Conservation (phyloP, 2,113 vertebrate genomes). For the Empidonax traillii region DNA sequence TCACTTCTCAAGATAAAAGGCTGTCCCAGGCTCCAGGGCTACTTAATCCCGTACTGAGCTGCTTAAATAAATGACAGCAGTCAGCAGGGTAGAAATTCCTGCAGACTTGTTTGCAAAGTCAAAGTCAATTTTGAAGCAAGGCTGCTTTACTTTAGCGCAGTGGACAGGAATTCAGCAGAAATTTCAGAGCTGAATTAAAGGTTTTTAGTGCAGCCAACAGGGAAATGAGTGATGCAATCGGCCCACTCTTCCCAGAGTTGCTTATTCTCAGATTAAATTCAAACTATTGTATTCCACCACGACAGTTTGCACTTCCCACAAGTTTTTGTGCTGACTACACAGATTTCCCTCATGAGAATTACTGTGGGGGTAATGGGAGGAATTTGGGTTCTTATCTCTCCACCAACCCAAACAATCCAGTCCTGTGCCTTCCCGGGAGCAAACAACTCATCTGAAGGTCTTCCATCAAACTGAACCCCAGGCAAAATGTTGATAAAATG, state of each 20-base stretch:
- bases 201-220: conserved; percentile 13
- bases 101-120: conserved; percentile 1
- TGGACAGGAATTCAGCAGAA: conserved; percentile 6
- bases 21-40: not conserved
- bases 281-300: not conserved
- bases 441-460: not conserved
- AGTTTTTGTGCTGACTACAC: not conserved
- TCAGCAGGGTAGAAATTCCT: not conserved
- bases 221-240: not conserved
- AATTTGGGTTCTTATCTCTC: not conserved
- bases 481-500: not conserved
- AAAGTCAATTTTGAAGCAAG: not conserved
- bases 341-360: not conserved
- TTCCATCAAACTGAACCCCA: not conserved
- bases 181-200: not conserved
- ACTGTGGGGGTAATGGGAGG: not conserved
- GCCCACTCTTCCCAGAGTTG: not conserved
- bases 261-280: conserved; percentile 10
- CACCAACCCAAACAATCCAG: not conserved
- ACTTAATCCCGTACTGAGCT: not conserved
- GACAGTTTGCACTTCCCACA: not conserved
- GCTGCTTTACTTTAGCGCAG: not conserved
- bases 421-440: not conserved
- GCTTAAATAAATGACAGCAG: not conserved
- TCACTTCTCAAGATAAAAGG: conserved; percentile 10